phyloP scores from a whole-genome alignment of 2,797 vertebrate genomes.

The Lateolabrax maculatus region DNA sequence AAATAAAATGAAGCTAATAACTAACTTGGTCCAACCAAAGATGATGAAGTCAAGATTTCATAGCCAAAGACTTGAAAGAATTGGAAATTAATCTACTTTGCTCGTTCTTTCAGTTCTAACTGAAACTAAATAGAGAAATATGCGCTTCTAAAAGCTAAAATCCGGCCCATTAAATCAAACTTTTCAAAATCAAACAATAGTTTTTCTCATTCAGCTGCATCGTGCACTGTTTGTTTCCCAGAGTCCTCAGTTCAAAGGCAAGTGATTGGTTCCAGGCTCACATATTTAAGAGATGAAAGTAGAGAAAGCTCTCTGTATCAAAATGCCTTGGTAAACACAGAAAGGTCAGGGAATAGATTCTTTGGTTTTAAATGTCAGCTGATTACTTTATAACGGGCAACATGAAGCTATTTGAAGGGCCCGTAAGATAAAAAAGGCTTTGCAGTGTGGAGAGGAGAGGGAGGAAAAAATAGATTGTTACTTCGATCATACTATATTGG shows the following conservation, averaged over 20 bases:
- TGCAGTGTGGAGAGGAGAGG: not conserved
- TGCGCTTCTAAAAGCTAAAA: not conserved
- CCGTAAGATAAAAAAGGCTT: conserved; percentile 21
- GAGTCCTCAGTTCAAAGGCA: conserved; percentile 51
- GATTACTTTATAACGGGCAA: conserved; percentile 69
- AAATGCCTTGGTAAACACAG: conserved; percentile 69
- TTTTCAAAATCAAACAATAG: not conserved
- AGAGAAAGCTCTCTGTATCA: conserved; percentile 56
- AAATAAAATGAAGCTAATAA: not conserved
- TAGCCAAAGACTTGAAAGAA: not conserved
- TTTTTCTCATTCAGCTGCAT: not conserved
- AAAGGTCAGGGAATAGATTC: conserved; percentile 85
- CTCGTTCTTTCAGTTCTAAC: not conserved
- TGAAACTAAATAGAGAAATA: not conserved
- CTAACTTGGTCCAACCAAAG: not conserved
- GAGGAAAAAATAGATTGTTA: conserved; percentile 17
- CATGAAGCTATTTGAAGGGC: conserved; percentile 57
- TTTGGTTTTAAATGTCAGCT: conserved; percentile 81
- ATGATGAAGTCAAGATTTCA: not conserved
- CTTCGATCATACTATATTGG: not conserved
- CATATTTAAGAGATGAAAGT: conserved; percentile 79
- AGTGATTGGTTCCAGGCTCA: conserved; percentile 54
- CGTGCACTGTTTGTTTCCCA: not conserved
- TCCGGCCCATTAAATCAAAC: not conserved
- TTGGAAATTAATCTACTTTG: not conserved